Evolutionary conservation across 2,888 invertebrate species (phyloP), one percentile per base, ranked within the genome.

Genomic region (Cheilosia vernalis): DNA sequence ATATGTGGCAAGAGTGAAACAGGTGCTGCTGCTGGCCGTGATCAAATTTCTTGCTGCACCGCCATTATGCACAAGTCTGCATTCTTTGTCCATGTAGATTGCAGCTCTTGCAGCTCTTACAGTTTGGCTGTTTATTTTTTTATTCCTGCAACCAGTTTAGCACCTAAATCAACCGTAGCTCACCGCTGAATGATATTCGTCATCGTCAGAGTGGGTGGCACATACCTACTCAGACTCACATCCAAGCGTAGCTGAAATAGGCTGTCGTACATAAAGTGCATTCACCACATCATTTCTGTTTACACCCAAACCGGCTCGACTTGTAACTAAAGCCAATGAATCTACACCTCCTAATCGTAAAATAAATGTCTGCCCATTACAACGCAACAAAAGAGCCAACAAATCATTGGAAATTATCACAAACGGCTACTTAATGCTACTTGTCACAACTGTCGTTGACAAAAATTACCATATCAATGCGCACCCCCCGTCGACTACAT

Each of bases 401-500:
- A 56, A 56, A 56, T 56, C 37, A 56, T 56, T 33, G 13, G 15
- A 21, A 37, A 56, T 56, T 56, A 17, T 19, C 56, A 19, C 33
- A 37, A 56, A 56, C 30, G n/a, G 56, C 56, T 56, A 37, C 56
- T 19, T 37, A n/a, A 37, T 37, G 33, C 19, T 30, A 15, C 40
- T n/a, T 72, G 72, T 69, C 79, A 58, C 37, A 58, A 67, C 69
- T 74, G 74, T 80, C 79, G 30, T 53, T 72, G 21, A 47, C 49
- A 64, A 33, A 44, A 79, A 85, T 80, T 80, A 85, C 64, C 80
- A 85, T 85, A 61, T 66, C 60, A 77, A 70, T 47, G 47, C 17
- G 17, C 3, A 5, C 47, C 17, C 55, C 21, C 69, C 44, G 55
- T 33, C 61, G 61, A 47, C n/a, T 51, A 76, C 30, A 30, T 64